Percentiles rank a stretch among this genome's conserved stretches.
These are phyloP conservation scores for Catocala sponsa DNA, from an alignment of 2,888 invertebrate genomes.

Conservation along the genomic window DNA sequence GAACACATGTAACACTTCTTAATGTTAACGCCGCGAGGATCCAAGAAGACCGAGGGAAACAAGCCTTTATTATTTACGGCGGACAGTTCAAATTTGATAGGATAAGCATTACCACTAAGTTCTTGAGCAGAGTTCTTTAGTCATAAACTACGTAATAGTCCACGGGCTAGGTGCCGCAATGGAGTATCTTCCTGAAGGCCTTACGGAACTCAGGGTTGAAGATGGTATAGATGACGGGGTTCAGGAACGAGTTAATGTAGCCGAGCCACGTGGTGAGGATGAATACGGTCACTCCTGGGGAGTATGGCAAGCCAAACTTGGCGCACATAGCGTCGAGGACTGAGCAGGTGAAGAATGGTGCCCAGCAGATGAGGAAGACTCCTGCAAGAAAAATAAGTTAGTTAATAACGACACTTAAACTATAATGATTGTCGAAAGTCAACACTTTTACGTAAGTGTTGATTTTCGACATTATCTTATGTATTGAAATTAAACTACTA, in stretches of 20 bases:
- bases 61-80: conserved; percentile 2
- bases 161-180: conserved; percentile 88
- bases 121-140: conserved; percentile 43
- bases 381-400: conserved; percentile 89
- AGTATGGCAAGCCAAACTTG: conserved; percentile 93
- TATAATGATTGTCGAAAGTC: too few species aligned
- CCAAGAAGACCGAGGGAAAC: conserved; percentile 2
- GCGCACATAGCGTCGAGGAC: conserved; percentile 98
- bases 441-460: too few species aligned
- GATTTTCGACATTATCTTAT: too few species aligned
- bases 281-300: conserved; percentile 96
- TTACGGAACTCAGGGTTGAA: conserved; percentile 99
- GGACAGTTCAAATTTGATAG: conserved; percentile 8
- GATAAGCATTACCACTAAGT: conserved; percentile 18
- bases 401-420: not conserved
- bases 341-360: conserved; percentile 99
- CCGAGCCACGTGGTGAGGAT: conserved; percentile 99
- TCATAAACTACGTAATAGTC: conserved; percentile 78
- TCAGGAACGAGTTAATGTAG: conserved; percentile 98
- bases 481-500: too few species aligned
- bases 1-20: not conserved
- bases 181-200: conserved; percentile 97
- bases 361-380: conserved; percentile 99
- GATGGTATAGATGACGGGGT: conserved; percentile 97
- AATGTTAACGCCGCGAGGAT: not conserved